A percentile compares a stretch with the other conserved stretches of the same genome.
Conservation (phyloP, 2,888 invertebrate species). For the Tuta absoluta region DNA sequence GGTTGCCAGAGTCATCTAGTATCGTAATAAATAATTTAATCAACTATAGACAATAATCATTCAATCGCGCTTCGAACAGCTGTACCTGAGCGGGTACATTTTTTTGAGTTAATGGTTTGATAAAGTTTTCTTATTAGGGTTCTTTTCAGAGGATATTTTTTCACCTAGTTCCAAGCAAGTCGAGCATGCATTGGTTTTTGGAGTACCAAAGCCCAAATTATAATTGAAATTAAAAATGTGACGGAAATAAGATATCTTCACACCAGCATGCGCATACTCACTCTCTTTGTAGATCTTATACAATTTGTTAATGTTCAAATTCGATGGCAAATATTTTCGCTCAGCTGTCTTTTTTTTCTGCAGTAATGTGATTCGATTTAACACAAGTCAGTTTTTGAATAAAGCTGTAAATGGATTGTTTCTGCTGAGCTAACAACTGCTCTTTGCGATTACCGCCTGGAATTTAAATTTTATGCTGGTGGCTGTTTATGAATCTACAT, state of each 20-base stretch:
- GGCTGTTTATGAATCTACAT: too few species aligned
- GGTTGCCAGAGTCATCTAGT: too few species aligned
- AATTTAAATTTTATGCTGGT: too few species aligned
- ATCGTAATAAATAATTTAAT: too few species aligned
- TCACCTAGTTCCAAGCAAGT: neutral
- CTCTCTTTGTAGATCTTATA: neutral
- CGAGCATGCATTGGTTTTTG: neutral
- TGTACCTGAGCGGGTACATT: too few species aligned
- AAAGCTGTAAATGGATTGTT: neutral
- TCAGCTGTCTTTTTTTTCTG: neutral
- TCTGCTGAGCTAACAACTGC: neutral
- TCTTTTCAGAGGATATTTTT: neutral
- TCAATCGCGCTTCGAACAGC: too few species aligned
- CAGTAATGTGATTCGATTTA: conserved; percentile 2
- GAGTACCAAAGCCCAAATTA: neutral
- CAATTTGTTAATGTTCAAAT: neutral
- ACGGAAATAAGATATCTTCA: neutral
- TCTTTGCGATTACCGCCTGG: too few species aligned
- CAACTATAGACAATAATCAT: too few species aligned
- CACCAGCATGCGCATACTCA: neutral
- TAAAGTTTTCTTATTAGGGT: neutral
- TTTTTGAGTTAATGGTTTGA: too few species aligned
- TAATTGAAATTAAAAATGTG: neutral
- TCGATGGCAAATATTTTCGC: neutral
- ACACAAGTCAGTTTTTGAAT: neutral